Evolutionary conservation across 2,797 vertebrate species (phyloP).

Genomic region (Gila robusta): DNA sequence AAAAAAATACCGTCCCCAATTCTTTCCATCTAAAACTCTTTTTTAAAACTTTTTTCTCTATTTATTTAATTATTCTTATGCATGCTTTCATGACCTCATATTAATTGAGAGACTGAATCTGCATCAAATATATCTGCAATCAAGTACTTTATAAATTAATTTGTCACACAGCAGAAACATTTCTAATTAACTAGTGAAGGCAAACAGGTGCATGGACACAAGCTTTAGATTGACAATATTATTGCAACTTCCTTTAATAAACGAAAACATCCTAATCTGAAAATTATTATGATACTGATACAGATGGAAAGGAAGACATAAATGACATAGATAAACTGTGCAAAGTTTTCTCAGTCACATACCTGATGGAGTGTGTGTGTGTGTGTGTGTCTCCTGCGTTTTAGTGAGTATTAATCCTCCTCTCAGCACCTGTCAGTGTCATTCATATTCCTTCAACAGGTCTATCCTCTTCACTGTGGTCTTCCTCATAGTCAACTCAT

Average conservation of each 20-base stretch:
- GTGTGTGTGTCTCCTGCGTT: neutral
- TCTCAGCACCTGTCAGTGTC: neutral
- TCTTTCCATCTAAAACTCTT: neutral
- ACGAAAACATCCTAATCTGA: neutral
- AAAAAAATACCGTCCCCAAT: too few relatives aligned
- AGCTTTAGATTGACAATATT: neutral
- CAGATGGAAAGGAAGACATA: neutral
- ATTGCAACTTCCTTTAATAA: neutral
- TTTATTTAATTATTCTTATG: neutral
- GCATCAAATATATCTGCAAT: neutral
- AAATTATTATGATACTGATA: neutral
- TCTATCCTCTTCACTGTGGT: neutral
- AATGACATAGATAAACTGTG: neutral
- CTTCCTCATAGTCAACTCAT: neutral
- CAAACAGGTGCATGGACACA: neutral
- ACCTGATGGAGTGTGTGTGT: constrained; percentile 3
- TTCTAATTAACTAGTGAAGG: neutral
- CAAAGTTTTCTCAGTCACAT: neutral
- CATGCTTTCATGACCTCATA: neutral
- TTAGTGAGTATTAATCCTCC: constrained; percentile 10
- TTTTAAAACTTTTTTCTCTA: neutral
- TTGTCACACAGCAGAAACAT: neutral
- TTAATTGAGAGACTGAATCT: neutral
- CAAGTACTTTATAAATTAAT: too few relatives aligned
- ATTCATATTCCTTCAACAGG: neutral